Base-by-base conservation (phyloP, 53 echinoderm and acorn worm species). In the Hippasteria phrygiana region DNA sequence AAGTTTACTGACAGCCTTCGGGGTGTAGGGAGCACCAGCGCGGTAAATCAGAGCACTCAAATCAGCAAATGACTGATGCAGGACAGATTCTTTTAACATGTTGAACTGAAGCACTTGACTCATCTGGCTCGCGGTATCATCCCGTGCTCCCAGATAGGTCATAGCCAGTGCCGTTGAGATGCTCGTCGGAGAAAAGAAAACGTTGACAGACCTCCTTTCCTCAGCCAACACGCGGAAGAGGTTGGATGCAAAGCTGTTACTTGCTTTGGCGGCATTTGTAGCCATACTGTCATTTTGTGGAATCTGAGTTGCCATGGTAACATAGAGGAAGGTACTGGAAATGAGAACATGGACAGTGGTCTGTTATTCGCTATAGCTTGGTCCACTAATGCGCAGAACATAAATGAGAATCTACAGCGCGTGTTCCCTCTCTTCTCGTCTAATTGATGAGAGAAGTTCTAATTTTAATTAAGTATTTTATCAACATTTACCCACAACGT, bases 121-220 rank as follows among this genome's bases (percentile, higher is more conserved):
- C 69, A 96, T 96, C 74, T 96, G 96, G 31, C 50, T 51, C 2
- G 94, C 88, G 55, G 96, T 96, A n/a, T 94, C 66, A 28, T 91
- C 94, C 12, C 91, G 43, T 22, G 96, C 94, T 51, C 96, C 96
- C 22, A 93, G 77, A 36, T 79, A 63, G 3, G 94, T 94, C 93
- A 94, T 94, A 5, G 94, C 89, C 9, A 96, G 93, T 43, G 92
- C 91, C 0, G 94, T 94, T n/a, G 95, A 91, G 59, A 95, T 91
- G 82, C 93, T 91, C 22, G 89, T 42, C 0, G 96, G 96, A 2
- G 95, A 95, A 70, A 96, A 96, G 86, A 96, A 95, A 72, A 96
- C 22, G 55, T 96, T 96, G 1, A 71, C 40, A n/a, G n/a, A n/a
- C 18, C 50, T 74, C 29, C 45, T 5, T 8, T 40, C 50, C 20